Evolutionary conservation across 2,888 invertebrate genomes (phyloP), one percentile per base, ranked within the genome.

Genomic region (Volucella zonaria): DNA sequence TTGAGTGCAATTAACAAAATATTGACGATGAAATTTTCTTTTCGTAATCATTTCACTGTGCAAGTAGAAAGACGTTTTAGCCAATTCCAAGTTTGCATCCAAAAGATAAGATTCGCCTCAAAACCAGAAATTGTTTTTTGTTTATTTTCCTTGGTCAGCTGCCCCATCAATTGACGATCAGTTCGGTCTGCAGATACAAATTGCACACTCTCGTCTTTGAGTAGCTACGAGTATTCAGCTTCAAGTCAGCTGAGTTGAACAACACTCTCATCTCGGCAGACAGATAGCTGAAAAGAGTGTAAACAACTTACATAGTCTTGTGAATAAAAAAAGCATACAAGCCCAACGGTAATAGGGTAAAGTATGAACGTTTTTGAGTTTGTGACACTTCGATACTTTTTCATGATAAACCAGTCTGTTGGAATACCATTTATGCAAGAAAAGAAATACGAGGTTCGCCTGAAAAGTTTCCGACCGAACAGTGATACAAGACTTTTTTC

Each of bases 111-210:
- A 9, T 11, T 49, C 59, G 49, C 49, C 49, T 12, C 18, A 40
- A 40, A 70, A 70, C 70, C 64, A 70, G 70, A 70, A 70, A 42
- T 51, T 18, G n/a, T 10, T 49, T 49, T 71, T 61, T 18, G 71
- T 43, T 51, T 51, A 43, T 47, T 40, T 58, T 52, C n/a, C 3
- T 52, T 51, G 56, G 12, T 6, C 6, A 31, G 6, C 31, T 31
- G 31, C 31, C 4, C 31, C 6, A 56, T 9, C 8, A 11, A 12
- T 23, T 12, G 31, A 31, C 31, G 4, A 31, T 31, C 31, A 31
- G 31, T 6, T 31, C 31, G 31, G 6, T 6, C 31, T 6, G 4
- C 31, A 31, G 31, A 31, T 31, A 31, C 31, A 31, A 31, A 4
- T 31, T 31, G 45, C 14, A 11, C 10, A n/a, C 45, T 61, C 61